phyloP scores from a whole-genome alignment of 2,113 vertebrate genomes.

The Pachycephala philippinensis region DNA sequence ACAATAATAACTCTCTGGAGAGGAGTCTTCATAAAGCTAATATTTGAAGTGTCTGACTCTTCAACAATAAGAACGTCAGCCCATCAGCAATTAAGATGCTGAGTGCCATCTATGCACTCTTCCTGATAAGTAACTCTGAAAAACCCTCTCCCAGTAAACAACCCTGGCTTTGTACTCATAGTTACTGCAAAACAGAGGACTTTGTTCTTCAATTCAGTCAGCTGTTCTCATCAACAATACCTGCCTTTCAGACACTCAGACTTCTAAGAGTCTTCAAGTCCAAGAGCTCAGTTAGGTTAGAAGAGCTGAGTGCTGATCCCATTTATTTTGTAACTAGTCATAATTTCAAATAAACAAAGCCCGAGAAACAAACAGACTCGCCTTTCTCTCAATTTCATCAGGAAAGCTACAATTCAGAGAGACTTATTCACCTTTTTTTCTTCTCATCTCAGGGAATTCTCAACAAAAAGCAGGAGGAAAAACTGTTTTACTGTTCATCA shows the following conservation, averaged over 20 bases:
- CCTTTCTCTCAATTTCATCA: neutral
- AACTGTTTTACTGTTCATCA: neutral
- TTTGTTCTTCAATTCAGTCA: constrained; percentile 6
- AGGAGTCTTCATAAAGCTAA: neutral
- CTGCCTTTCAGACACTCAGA: constrained; percentile 27
- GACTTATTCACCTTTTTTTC: neutral
- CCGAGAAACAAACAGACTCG: neutral
- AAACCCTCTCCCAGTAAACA: neutral
- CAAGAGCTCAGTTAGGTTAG: neutral
- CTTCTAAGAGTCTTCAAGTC: neutral
- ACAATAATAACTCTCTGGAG: neutral
- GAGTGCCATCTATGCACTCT: neutral
- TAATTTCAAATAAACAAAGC: neutral
- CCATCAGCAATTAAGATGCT: neutral
- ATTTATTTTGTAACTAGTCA: neutral
- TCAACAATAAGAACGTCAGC: neutral
- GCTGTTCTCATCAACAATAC: constrained; percentile 13
- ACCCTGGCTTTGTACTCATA: neutral
- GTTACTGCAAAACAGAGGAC: neutral
- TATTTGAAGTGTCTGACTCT: neutral
- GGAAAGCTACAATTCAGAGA: neutral
- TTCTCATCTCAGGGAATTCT: neutral
- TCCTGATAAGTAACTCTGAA: neutral
- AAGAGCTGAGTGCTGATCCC: neutral
- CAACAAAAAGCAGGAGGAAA: neutral